phyloP scores from a whole-genome alignment of 2,113 vertebrate species.

The Isurus oxyrinchus region DNA sequence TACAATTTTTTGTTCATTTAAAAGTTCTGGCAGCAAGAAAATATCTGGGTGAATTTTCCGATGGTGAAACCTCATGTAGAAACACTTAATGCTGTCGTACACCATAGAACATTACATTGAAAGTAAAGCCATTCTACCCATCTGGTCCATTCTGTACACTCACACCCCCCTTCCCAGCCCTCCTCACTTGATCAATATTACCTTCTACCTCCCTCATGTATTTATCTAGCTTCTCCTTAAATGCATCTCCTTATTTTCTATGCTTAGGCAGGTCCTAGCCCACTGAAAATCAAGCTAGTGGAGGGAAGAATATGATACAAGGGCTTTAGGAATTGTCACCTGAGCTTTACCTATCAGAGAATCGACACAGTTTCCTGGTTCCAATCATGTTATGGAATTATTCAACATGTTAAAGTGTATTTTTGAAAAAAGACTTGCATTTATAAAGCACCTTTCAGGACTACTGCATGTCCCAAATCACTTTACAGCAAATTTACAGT shows the following conservation, averaged over 20 bases:
- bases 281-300: neutral
- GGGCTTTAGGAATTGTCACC: neutral
- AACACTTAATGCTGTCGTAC: neutral
- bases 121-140: neutral
- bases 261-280: neutral
- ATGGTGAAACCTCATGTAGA: neutral
- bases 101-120: neutral
- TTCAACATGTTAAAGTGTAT: neutral
- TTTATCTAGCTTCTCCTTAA: neutral
- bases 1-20: neutral
- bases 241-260: neutral
- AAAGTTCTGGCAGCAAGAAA: neutral
- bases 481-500: neutral
- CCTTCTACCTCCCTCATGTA: neutral
- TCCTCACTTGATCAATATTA: neutral
- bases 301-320: neutral
- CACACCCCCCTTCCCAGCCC: neutral
- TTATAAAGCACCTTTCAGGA: neutral
- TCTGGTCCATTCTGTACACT: neutral
- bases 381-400: neutral
- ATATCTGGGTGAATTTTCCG: neutral
- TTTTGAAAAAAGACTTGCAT: neutral
- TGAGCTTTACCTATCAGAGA: neutral
- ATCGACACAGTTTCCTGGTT: neutral
- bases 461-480: neutral